Evolutionary conservation across 30 jellyfish, hydroid and myxozoan genomes (phyloP).

Genomic region (Aurelia aurita complex sp. Pacific): DNA sequence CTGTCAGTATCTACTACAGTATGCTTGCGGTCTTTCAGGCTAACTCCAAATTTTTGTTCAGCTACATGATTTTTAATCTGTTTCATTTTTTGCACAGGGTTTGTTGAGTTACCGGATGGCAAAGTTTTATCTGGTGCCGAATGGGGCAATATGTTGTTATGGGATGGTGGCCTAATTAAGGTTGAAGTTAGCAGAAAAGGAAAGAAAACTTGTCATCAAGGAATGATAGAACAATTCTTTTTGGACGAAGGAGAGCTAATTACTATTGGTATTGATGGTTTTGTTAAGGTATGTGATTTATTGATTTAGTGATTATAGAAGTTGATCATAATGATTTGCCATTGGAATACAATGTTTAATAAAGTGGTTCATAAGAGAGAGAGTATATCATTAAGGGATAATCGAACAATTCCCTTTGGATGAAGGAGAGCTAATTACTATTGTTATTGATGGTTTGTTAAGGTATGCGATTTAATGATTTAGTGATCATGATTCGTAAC

Average conservation of each 20-base stretch:
- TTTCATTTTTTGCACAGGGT: slow-evolving; percentile 45
- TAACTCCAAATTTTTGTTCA: no score
- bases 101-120: slow-evolving; percentile 97
- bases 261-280: slow-evolving; percentile 94
- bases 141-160: slow-evolving; percentile 97
- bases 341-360: no score
- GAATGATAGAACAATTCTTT: slow-evolving; percentile 90
- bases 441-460: slow-evolving; percentile 91
- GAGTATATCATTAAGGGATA: slow-evolving; percentile 82
- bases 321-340: no score
- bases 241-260: slow-evolving; percentile 97
- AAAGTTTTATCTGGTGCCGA: slow-evolving; percentile 95
- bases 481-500: no score
- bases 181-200: slow-evolving; percentile 91
- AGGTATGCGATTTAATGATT: slow-evolving; percentile 22
- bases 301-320: no score
- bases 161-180: slow-evolving; percentile 98
- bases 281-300: slow-evolving; percentile 71
- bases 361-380: slow-evolving; percentile 54
- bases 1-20: no score
- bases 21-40: no score
- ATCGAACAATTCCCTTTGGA: slow-evolving; percentile 90
- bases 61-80: no score
- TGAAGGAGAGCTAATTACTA: slow-evolving; percentile 92
- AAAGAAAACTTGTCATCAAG: slow-evolving; percentile 90